Base-by-base conservation (phyloP, 2,113 vertebrate genomes). In the Hippocampus abdominalis region DNA sequence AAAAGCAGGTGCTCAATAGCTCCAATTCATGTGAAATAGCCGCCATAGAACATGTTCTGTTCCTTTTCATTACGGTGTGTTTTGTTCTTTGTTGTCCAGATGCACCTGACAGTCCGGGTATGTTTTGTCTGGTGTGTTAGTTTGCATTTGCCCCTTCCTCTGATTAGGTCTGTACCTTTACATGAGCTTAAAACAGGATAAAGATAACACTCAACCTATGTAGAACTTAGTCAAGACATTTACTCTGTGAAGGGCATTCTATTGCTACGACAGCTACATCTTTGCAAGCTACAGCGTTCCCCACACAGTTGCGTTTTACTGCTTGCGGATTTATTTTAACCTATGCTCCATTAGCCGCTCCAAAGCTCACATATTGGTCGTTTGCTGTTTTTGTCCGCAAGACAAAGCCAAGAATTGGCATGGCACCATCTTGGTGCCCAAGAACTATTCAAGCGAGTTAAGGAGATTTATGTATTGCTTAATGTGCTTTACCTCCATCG, bases 81-180 rank as follows among this genome's bases (percentile, higher is more conserved):
- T 88, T 82, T 91, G 83, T 91, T 36, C 81, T 92, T 75, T 90
- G 77, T 86, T 72, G 83, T 89, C 86, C 89, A 92, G 91, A 89
- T 78, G 78, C 72, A 74, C 90, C 90, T 68, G 90, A 91, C 71
- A 91, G 89, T 82, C 90, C 88, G 83, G 91, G 89, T 93, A 92
- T 91, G 92, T 93, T 81, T 82, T 79, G 84, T 84, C 64, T 86
- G 80, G 16, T 87, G 87, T 90, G 88, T 46, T 82, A 76, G 78
- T 81, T 78, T 87, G 87, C 84, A 74, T 78, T 85, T 70, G 61
- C 32, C 56, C 56, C 73, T 49, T 49, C 15, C 46, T 7, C 71
- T 76, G 64, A 23, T 48, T 74, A 76, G 69, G 72, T 66, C 72
- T 72, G 3, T 76, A 57, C 70, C 69, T n/a, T n/a, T n/a, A n/a